Base-by-base conservation (phyloP, 2,113 vertebrate species). In the Melospiza georgiana region DNA sequence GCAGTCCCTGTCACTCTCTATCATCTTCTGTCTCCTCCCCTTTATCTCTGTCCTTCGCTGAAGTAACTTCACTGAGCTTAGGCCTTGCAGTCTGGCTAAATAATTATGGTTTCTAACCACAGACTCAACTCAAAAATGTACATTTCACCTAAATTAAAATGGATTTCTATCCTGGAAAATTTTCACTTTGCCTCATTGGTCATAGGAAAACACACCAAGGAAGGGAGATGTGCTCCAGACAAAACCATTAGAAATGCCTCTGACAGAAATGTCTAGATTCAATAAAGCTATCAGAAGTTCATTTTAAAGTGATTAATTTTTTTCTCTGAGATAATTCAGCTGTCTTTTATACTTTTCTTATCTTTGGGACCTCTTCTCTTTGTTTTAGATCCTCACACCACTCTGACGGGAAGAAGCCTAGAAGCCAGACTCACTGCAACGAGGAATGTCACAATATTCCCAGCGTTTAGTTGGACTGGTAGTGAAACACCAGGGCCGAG, bases 401-500 rank as follows among this genome's bases (percentile, higher is more conserved):
- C 23, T 39, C 37, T 65, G 71, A 79, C 33, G 44, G 8, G 14
- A 87, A 84, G 39, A 93, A 59, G 12, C 31, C 22, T 68, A 17
- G 28, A 95, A 82, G n/a, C 25, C 65, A 87, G 69, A 98, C 98
- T 98, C 80, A 99, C 99, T 83, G 76, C 99, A 99, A 41, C 98
- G 99, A 4, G 98, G 98, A 84, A 99, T 98, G 52, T 97, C 8
- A 22, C 99, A 99, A 82, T 87, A 98, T 35, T 99, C 99, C 99
- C 99, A 99, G 77, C 99, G 98, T 87, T 98, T 99, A 35, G 77
- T 88, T 1, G 62, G 71, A 58, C 87, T 98, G 9, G 93, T 99
- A 76, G 99, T 99, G 75, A 99, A 99, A 86, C 99, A 99, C 99
- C 99, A 99, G 0, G 99, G 99, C 6, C 92, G 95, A 41, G 98